Base-by-base conservation (phyloP, 30 jellyfish, hydroid and myxozoan genomes). In the Pelagia noctiluca region DNA sequence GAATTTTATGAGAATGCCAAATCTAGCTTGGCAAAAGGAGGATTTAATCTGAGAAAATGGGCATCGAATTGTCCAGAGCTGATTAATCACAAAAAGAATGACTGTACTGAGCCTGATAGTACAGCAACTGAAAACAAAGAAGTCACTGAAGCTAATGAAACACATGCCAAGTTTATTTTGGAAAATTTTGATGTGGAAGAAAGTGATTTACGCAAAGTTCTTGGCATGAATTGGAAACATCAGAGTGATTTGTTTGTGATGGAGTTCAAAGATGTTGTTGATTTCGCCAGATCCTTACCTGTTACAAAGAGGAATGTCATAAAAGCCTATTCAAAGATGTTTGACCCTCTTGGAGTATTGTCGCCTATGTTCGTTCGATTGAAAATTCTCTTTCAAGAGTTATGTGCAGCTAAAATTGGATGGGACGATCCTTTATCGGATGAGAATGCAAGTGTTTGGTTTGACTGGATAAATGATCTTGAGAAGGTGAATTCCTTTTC, bases 331-430 rank as follows among this genome's bases (percentile, higher is more conserved):
- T 86, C 92, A 13, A 35, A 34, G 61, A 22, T 81, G 21, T 68
- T 3, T 69, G 92, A 81, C 57, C 92, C 92, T 2, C 42, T 81
- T 12, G 92, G 92, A 18, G 5, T 81, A 2, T 2, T 48, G 26
- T 11, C 76, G 4, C 92, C 92, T 1, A 25, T 48, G 22, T 0
- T 18, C 26, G 82, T 79, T 31, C 48, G 16, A 62, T 31, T 79
- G 52, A 79, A 79, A 46, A 32, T 22, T 25, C 1, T 79, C 25
- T 79, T 79, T 79, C 82, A 64, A 79, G 85, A 79, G n/a, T 22
- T 79, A 3, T 79, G 84, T 63, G 13, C 38, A 46, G 47, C 8
- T 18, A 32, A 66, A 66, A 7, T 22, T 66, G 74, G 18, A 18
- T 61, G 74, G 74, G 57, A 42, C 57, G 21, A n/a, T 61, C 19